Evolutionary conservation across 2,797 vertebrate species (phyloP).

Genomic region (Apogon hyalosoma): DNA sequence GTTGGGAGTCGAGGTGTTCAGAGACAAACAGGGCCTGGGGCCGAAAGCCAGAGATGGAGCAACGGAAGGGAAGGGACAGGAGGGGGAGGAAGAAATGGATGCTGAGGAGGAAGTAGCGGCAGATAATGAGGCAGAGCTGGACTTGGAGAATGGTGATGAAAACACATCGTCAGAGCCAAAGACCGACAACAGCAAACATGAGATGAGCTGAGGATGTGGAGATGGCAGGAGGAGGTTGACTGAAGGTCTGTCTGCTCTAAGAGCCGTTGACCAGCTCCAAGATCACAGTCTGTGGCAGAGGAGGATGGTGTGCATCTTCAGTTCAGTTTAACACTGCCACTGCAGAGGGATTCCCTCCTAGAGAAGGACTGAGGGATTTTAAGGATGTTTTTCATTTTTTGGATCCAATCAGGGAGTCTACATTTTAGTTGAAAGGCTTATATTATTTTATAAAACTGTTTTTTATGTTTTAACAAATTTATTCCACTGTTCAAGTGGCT

Average conservation of each 20-base stretch:
- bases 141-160: slow-evolving; percentile 44
- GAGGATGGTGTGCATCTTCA: slow-evolving; percentile 8
- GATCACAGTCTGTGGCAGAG: slow-evolving; percentile 23
- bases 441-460: slow-evolving; percentile 55
- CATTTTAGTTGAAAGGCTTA: slow-evolving; percentile 52
- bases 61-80: slow-evolving; percentile 54
- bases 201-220: slow-evolving; percentile 44
- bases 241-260: slow-evolving; percentile 19
- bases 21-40: slow-evolving; percentile 78
- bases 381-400: neutral
- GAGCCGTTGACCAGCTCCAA: slow-evolving; percentile 20
- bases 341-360: slow-evolving; percentile 33
- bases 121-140: slow-evolving; percentile 33
- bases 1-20: slow-evolving; percentile 94
- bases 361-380: slow-evolving; percentile 22
- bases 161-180: slow-evolving; percentile 56
- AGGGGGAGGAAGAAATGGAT: slow-evolving; percentile 16
- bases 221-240: slow-evolving; percentile 4
- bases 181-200: slow-evolving; percentile 20
- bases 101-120: slow-evolving; percentile 15
- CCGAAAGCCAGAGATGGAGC: slow-evolving; percentile 65
- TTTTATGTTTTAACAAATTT: slow-evolving; percentile 49
- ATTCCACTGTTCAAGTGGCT: slow-evolving; percentile 18
- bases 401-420: slow-evolving; percentile 23
- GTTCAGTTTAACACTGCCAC: slow-evolving; percentile 40